These are phyloP conservation scores for Ectemnius cavifrons DNA, from an alignment of 2,888 invertebrate species.

Conservation along the genomic window DNA sequence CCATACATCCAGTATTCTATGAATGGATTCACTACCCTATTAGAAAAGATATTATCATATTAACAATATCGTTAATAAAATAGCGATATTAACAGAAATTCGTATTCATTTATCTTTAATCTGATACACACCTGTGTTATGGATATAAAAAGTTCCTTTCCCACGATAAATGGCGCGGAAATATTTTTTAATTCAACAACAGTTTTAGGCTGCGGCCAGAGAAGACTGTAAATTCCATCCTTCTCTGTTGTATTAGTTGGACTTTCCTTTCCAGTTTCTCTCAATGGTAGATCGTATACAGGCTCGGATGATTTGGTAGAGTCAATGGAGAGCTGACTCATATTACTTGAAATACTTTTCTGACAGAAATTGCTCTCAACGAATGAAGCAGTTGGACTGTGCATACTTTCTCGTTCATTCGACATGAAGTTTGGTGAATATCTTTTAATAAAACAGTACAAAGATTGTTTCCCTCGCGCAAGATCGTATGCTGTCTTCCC, in stretches of 20 bases:
- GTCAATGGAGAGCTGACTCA: constrained; percentile 74
- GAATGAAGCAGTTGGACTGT: constrained; percentile 66
- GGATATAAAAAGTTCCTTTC: constrained; percentile 78
- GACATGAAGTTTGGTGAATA: constrained; percentile 64
- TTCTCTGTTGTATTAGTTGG: constrained; percentile 66
- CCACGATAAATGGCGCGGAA: constrained; percentile 76
- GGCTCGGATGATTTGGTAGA: constrained; percentile 73
- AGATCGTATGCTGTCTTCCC: constrained; percentile 75
- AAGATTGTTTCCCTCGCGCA: constrained; percentile 65
- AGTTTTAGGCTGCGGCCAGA: constrained; percentile 83
- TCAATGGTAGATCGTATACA: constrained; percentile 66
- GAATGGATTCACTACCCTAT: constrained; percentile 74
- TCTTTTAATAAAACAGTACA: constrained; percentile 69
- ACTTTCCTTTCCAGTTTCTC: constrained; percentile 67
- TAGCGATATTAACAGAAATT: background rate
- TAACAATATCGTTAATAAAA: background rate
- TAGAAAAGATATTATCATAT: constrained; percentile 21
- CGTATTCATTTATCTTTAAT: background rate
- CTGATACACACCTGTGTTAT: constrained; percentile 73
- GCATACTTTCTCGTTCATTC: constrained; percentile 71
- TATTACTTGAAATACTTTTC: constrained; percentile 69
- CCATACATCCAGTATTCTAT: constrained; percentile 79
- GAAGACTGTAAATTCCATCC: constrained; percentile 68
- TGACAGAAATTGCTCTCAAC: constrained; percentile 69
- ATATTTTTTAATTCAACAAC: constrained; percentile 79